phyloP scores from a whole-genome alignment of 2,797 vertebrate genomes.

The Tarsius wallacei region DNA sequence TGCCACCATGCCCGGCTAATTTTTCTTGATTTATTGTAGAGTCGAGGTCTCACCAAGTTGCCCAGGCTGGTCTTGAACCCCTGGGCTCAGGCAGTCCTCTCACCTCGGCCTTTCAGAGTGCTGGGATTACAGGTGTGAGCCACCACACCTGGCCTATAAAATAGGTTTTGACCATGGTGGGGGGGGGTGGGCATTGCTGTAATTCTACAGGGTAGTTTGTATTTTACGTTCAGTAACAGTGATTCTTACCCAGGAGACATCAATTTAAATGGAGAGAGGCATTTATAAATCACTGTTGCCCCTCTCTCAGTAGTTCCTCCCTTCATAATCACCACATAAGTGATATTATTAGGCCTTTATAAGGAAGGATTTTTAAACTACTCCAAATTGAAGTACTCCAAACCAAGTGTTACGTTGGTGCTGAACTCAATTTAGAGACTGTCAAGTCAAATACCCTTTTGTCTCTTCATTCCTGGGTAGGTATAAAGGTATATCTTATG shows the following conservation, averaged over 20 bases:
- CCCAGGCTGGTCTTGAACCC: too few species aligned
- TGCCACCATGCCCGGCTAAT: too few species aligned
- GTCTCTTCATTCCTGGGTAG: constrained; percentile 31
- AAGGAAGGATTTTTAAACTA: constrained; percentile 53
- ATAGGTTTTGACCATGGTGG: neutral
- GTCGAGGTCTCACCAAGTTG: too few species aligned
- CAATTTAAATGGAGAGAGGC: neutral
- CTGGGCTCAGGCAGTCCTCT: too few species aligned
- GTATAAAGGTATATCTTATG: constrained; percentile 49
- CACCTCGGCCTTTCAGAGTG: too few species aligned
- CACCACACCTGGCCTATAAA: neutral
- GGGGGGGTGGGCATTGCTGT: neutral
- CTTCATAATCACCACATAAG: neutral
- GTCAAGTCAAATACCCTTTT: neutral
- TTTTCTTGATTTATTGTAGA: too few species aligned
- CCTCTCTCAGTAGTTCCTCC: neutral
- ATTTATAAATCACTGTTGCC: constrained; percentile 7
- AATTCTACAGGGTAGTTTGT: neutral
- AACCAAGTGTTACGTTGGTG: neutral
- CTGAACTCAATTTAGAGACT: constrained; percentile 5
- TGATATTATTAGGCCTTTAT: neutral
- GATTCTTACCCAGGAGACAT: neutral
- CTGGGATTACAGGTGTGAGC: too few species aligned
- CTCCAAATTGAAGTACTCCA: neutral
- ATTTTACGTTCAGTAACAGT: neutral